Evolutionary conservation across 2,888 invertebrate genomes (phyloP), one percentile per base, ranked within the genome.

Genomic region (Chelonus formosanus): DNA sequence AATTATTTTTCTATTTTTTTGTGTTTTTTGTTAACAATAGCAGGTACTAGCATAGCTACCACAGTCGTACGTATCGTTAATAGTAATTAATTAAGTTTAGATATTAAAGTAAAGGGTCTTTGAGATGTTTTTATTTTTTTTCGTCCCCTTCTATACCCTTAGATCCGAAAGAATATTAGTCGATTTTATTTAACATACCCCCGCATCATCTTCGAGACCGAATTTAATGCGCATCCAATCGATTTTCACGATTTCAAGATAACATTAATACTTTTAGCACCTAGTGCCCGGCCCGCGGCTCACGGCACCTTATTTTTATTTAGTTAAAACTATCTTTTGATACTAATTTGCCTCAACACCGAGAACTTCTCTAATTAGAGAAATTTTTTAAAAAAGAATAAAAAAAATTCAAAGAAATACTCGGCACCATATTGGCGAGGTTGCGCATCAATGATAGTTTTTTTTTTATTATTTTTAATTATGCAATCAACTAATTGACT

Each of bases 11-110:
- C 60, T 65, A 40, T 66, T 64, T 64, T 62, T 67, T 63, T 62
- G 70, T 64, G 66, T 66, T 73, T 76, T 71, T 76, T 71, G 75
- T 81, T 81, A 82, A 82, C 79, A 82, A 83, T 83, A 84, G 84
- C 85, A 85, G 85, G 85, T 85, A 85, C 85, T 84, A 84, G 83
- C 84, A 85, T 85, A 85, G 85, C 85, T 85, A 85, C 84, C 84
- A 85, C 84, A 84, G 85, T 83, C 84, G 82, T 84, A 84, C 84
- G 83, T 84, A 84, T 84, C 82, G 81, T 83, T 82, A 80, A 81
- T 80, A 80, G 80, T 80, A 80, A 80, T 73, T 48, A 80, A 76
- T 81, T 82, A 80, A 79, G 76, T 79, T 80, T 78, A 79, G 79
- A 78, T 81, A 78, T 76, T 78, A 61, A 43, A 55, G 56, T 31